phyloP scores from a whole-genome alignment of 92 coral and sea anemone species.

The Muricea muricata region DNA sequence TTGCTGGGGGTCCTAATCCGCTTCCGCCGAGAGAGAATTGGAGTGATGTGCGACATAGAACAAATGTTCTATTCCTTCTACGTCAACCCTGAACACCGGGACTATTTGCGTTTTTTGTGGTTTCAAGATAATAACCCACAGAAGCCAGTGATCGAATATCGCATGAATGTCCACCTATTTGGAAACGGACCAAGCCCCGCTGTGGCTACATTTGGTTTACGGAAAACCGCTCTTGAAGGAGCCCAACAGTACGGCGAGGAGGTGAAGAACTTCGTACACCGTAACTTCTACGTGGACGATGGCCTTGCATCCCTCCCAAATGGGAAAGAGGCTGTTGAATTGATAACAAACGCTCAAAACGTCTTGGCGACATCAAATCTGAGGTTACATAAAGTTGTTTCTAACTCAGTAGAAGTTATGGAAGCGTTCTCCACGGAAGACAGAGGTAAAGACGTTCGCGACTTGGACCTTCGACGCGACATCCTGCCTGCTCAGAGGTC shows the following conservation, averaged over 20 bases:
- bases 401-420: slow-evolving; percentile 73
- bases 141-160: slow-evolving; percentile 30
- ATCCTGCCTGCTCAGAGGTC: slow-evolving; percentile 68
- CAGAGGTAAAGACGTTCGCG: slow-evolving; percentile 61
- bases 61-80: slow-evolving; percentile 69
- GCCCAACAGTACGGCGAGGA: slow-evolving; percentile 54
- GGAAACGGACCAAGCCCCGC: slow-evolving; percentile 57
- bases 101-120: slow-evolving; percentile 48
- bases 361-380: slow-evolving; percentile 65
- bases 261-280: slow-evolving; percentile 48
- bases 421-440: slow-evolving; percentile 72
- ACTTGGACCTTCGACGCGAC: slow-evolving; percentile 60
- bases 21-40: slow-evolving; percentile 52
- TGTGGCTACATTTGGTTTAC: slow-evolving; percentile 41
- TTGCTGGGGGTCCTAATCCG: slow-evolving; percentile 63
- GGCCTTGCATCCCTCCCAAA: slow-evolving; percentile 64
- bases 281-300: slow-evolving; percentile 76
- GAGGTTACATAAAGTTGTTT: slow-evolving; percentile 66
- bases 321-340: slow-evolving; percentile 51
- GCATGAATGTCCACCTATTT: slow-evolving; percentile 51
- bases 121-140: slow-evolving; percentile 45
- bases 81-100: slow-evolving; percentile 60
- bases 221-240: slow-evolving; percentile 63
- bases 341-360: slow-evolving; percentile 61
- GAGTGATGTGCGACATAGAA: slow-evolving; percentile 64